Evolutionary conservation across 2,888 invertebrate species (phyloP).

Genomic region (Chironomus riparius): DNA sequence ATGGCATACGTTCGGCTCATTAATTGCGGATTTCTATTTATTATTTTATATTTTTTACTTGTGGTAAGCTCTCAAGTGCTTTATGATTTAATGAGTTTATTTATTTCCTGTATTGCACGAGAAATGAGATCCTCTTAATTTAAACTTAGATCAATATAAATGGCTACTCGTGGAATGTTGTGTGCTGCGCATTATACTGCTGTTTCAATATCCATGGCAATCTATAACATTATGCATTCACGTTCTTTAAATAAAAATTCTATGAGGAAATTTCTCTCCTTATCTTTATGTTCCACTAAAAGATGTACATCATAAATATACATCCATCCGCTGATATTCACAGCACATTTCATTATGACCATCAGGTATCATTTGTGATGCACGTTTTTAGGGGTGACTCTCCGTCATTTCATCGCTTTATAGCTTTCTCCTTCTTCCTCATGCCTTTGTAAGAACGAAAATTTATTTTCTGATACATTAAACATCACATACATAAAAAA

Average conservation of each 20-base stretch:
- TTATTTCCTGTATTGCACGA: neutral
- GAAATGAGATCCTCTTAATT: slow-evolving; percentile 2
- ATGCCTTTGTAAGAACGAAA: neutral
- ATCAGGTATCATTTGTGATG: slow-evolving; percentile 8
- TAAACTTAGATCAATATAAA: neutral
- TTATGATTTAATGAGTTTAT: slow-evolving; percentile 3
- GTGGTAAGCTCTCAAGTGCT: neutral
- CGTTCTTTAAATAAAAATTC: neutral
- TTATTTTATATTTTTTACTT: neutral
- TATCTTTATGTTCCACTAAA: neutral
- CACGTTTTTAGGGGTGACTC: neutral
- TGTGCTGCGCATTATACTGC: too few species aligned
- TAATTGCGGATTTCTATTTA: slow-evolving; percentile 19
- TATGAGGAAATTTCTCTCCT: neutral
- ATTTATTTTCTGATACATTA: slow-evolving; percentile 16
- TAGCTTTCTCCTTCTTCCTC: neutral
- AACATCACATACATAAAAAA: neutral
- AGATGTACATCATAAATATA: slow-evolving; percentile 1
- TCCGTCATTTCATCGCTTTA: neutral
- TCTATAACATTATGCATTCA: too few species aligned
- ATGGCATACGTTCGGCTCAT: slow-evolving; percentile 3
- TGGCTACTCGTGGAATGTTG: too few species aligned
- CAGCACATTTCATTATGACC: neutral
- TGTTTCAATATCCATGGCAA: too few species aligned
- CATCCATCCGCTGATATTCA: neutral